These are phyloP conservation scores for Cryptoprocta ferox DNA, from an alignment of 2,797 vertebrate genomes.

Conservation along the genomic window DNA sequence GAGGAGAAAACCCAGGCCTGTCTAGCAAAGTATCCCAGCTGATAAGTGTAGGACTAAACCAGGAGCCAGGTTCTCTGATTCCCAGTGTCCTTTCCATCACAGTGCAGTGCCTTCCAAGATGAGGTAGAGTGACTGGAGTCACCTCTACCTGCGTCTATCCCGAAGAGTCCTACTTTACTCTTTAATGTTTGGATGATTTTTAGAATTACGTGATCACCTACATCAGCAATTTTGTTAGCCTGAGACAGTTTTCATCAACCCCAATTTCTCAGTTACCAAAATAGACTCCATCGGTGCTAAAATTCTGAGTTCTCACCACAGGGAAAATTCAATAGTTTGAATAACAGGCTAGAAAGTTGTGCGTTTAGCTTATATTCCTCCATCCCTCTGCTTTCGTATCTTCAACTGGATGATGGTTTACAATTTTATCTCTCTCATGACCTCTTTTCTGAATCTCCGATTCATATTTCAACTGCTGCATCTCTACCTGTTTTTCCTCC, in stretches of 20 bases:
- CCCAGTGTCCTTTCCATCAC: background rate
- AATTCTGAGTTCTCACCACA: background rate
- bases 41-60: background rate
- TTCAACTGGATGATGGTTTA: background rate
- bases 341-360: background rate
- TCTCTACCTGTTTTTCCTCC: conserved; percentile 42
- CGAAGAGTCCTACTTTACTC: background rate
- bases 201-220: conserved; percentile 38
- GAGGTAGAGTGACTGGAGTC: background rate
- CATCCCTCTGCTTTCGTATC: background rate
- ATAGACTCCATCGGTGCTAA: conserved; percentile 7
- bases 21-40: background rate
- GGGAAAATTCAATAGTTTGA: background rate
- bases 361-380: background rate
- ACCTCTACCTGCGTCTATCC: background rate
- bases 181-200: background rate
- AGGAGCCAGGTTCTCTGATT: background rate
- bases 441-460: background rate
- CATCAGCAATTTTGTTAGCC: background rate
- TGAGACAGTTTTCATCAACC: conserved; percentile 35
- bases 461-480: conserved; percentile 21
- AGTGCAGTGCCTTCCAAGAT: background rate
- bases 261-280: conserved; percentile 20
- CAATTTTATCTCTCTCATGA: background rate
- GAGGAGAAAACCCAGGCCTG: background rate